Evolutionary conservation across 2,888 invertebrate genomes (phyloP).

Genomic region (Epinotia brunnichana): DNA sequence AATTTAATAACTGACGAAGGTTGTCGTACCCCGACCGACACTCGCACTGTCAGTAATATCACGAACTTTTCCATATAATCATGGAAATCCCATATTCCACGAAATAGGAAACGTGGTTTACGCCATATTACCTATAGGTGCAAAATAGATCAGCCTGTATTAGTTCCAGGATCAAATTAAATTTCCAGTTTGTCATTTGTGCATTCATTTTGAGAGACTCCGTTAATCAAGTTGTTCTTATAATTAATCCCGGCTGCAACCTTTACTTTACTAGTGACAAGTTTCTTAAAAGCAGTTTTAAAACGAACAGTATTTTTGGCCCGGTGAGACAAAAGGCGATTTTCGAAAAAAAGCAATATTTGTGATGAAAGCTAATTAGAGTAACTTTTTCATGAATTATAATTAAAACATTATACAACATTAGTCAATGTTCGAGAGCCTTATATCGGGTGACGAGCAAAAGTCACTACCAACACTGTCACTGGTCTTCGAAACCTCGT

Average conservation of each 20-base stretch:
- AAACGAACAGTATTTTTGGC: background rate
- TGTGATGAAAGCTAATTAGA: background rate
- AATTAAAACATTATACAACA: too few relatives aligned
- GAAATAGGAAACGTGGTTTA: background rate
- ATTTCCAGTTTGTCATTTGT: conserved; percentile 16
- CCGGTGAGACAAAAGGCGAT: background rate
- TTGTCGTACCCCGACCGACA: too few relatives aligned
- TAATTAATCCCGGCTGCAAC: conserved; percentile 7
- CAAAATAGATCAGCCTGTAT: background rate
- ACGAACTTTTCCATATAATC: too few relatives aligned
- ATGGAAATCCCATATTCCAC: background rate
- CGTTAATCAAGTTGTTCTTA: conserved; percentile 19
- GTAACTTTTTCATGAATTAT: background rate
- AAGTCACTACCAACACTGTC: too few relatives aligned
- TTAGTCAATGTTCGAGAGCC: too few relatives aligned
- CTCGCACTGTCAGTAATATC: too few relatives aligned
- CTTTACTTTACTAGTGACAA: background rate
- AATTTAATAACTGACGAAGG: too few relatives aligned
- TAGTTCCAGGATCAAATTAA: conserved; percentile 8
- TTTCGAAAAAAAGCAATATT: background rate
- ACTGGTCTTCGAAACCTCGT: too few relatives aligned
- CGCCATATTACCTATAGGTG: background rate
- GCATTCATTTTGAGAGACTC: background rate
- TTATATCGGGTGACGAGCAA: too few relatives aligned
- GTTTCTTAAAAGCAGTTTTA: background rate